Base-by-base conservation (phyloP, 64 coral and sea anemone genomes). In the Hydrozoanthus tunicans region DNA sequence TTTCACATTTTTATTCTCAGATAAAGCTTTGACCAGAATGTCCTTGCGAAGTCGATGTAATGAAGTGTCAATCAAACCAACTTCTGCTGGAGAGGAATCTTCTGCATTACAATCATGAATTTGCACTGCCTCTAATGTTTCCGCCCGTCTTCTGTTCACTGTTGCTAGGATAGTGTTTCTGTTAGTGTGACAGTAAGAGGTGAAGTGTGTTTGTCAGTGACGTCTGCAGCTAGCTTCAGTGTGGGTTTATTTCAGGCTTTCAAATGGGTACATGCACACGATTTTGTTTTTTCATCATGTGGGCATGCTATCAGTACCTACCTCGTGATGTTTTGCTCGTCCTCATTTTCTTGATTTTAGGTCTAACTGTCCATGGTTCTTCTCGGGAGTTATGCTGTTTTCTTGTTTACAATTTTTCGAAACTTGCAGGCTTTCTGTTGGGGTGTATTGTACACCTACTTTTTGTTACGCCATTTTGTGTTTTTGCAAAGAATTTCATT, bases 61-160 rank as follows among this genome's bases (percentile, higher is more conserved):
- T 73, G 63, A 13, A 3, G 90, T 81, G 59, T 70, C 59, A 73
- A 91, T 25, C 63, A 72, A 13, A 26, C 63, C 69, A 51, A 65
- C 56, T 13, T 64, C 61, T 56, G 76, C 89, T 79, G 62, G 77
- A 52, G 75, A 56, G 25, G 59, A 55, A 79, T 90, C 76, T 68
- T 80, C 67, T 66, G 67, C 24, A 54, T 55, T 68, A 20, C 25
- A 51, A 58, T 77, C 89, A 68, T 79, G 75, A 55, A 80, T 80
- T 7, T 90, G 61, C 56, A 23, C 77, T 80, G 76, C 63, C 27
- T 80, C 76, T 62, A 79, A 90, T 67, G 75, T 79, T 51, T 90
- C 76, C 80, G 75, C 62, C 62, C 61, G 62, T 51, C 62, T 90
- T 62, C 57, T n/a, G 55, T 63, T 90, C 24, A 7, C 77, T 32